Base-by-base conservation (phyloP, 1,140 invertebrate genomes). In the Nebria ingens region DNA sequence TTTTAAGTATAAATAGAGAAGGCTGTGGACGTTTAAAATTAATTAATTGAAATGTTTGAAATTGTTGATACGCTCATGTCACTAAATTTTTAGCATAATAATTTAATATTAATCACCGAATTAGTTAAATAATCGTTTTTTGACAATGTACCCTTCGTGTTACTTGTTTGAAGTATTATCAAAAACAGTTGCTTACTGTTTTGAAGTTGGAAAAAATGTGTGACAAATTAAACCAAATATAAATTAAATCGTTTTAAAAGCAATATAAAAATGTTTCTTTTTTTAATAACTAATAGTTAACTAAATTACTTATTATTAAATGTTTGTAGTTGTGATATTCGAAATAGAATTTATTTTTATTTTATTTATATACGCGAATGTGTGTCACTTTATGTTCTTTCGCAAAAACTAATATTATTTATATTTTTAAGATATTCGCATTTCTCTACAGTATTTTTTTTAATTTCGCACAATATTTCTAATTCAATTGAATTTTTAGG, bases 191-290 rank as follows among this genome's bases (percentile, higher is more conserved):
- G 13, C 4, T 29, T 29, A 29, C 4, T n/a, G n/a, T n/a, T n/a
- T n/a, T n/a, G n/a, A n/a, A n/a, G n/a, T n/a, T n/a, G n/a, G n/a
- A n/a, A n/a, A n/a, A n/a, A n/a, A 11, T 9, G 9, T 45, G 9
- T 45, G 40, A 45, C 40, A 45, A 45, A 45, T 45, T 45, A 45
- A 45, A 45, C 40, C 40, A 45, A 45, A 45, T 45, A 45, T 45
- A 45, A 45, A 17, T 17, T 45, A 45, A 45, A 34, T 34, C 25
- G n/a, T 45, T 45, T 45, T 12, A 45, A 45, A 45, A 45, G 40
- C 40, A 45, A 45, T 45, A 45, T 45, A 11, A 12, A 17, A 45
- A 17, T 12, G 17, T 12, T 11, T 45, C 17, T 9, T 45, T 45
- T 45, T 45, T 45, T 45, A 11, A 6, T 29, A 6, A 6, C 13